Evolutionary conservation across 2,113 vertebrate genomes (phyloP).

Genomic region (Gymnocephalus cernua): DNA sequence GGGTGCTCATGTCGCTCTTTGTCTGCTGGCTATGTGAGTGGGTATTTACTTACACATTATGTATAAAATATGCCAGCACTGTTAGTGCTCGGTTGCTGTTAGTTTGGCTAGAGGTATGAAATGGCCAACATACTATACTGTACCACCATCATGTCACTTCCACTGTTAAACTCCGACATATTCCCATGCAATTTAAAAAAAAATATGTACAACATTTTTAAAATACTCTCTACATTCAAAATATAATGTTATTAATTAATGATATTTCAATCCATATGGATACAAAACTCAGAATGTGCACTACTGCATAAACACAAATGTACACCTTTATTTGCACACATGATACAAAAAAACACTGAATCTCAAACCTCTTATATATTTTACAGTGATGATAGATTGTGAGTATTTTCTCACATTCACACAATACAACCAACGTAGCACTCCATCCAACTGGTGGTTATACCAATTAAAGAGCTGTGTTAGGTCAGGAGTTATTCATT

Average conservation of each 20-base stretch:
- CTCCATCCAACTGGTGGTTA: slow-evolving; percentile 60
- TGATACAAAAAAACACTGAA: background rate
- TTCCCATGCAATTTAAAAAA: background rate
- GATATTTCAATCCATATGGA: background rate
- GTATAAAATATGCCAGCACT: background rate
- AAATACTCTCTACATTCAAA: background rate
- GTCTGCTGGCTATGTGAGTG: background rate
- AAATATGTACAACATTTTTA: background rate
- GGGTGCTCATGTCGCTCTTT: background rate
- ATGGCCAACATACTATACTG: background rate
- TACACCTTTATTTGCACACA: background rate
- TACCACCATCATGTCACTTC: background rate
- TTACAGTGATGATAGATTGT: background rate
- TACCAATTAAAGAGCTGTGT: slow-evolving; percentile 79
- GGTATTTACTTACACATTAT: background rate
- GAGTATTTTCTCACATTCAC: slow-evolving; percentile 23
- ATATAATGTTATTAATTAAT: background rate
- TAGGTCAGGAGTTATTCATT: slow-evolving; percentile 81
- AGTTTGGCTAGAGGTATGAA: background rate
- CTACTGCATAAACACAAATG: background rate
- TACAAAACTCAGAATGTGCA: background rate
- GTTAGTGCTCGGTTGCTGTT: background rate
- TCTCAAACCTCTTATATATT: background rate
- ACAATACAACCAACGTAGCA: background rate
- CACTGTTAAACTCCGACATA: background rate